phyloP scores from a whole-genome alignment of 2,888 invertebrate species.

The Campoletis raptor region DNA sequence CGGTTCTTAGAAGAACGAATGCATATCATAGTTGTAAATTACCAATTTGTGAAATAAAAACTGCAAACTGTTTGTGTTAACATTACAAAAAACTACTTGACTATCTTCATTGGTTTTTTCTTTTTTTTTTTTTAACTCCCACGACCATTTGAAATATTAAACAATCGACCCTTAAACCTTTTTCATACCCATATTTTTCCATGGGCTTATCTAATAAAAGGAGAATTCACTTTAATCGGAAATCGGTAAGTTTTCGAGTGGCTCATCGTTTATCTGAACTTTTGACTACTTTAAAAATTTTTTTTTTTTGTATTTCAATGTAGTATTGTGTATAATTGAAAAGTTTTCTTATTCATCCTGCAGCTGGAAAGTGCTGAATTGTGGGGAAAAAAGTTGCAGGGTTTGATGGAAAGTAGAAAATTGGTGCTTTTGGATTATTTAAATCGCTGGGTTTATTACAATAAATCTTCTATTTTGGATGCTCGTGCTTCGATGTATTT shows the following conservation, averaged over 20 bases:
- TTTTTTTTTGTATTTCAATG: neutral
- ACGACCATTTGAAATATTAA: neutral
- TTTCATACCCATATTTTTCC: conserved; percentile 4
- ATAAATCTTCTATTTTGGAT: neutral
- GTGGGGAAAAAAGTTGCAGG: neutral
- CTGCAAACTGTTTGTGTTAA: conserved; percentile 87
- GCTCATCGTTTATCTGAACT: conserved; percentile 18
- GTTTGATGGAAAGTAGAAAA: neutral
- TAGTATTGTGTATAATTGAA: neutral
- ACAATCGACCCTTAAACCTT: conserved; percentile 6
- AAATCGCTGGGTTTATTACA: neutral
- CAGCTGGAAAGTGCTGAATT: neutral
- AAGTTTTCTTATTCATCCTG: neutral
- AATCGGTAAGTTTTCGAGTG: conserved; percentile 60
- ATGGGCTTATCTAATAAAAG: conserved; percentile 27
- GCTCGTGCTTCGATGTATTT: neutral
- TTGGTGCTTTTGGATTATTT: neutral
- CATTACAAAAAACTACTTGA: conserved; percentile 65
- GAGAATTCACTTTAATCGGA: conserved; percentile 34
- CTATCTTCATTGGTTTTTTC: conserved; percentile 4
- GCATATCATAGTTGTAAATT: conserved; percentile 97
- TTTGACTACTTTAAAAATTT: conserved; percentile 22
- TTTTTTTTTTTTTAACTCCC: neutral
- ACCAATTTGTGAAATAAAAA: conserved; percentile 93
- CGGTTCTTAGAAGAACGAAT: conserved; percentile 91